Percentiles rank a stretch among this genome's conserved stretches.
These are phyloP conservation scores for Didymodactylos carnosus DNA, from an alignment of 2,888 invertebrate species.

Conservation along the genomic window DNA sequence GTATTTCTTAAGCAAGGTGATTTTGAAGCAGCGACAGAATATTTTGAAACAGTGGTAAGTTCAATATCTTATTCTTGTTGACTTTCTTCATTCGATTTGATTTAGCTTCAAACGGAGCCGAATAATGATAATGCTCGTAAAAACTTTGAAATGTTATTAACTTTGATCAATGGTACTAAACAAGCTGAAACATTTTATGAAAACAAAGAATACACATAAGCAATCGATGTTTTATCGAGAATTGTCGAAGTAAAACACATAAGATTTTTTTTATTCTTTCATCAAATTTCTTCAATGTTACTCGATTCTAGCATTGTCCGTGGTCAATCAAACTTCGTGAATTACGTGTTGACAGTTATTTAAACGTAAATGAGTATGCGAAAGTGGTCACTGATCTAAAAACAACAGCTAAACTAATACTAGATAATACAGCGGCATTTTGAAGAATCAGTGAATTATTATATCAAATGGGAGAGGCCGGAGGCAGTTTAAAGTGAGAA, in stretches of 20 bases:
- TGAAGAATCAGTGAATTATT: constrained; percentile 60
- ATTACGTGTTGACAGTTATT: constrained; percentile 63
- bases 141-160: constrained; percentile 47
- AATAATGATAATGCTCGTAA: constrained; percentile 52
- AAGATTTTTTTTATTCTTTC: not conserved
- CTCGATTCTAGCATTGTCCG: constrained; percentile 46
- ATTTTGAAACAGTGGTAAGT: constrained; percentile 67
- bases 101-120: not conserved
- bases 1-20: constrained; percentile 71
- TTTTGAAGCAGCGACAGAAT: constrained; percentile 56
- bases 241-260: constrained; percentile 44
- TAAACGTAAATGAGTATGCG: constrained; percentile 33
- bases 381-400: constrained; percentile 74
- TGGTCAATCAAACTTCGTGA: constrained; percentile 68
- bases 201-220: constrained; percentile 42
- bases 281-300: too few species aligned
- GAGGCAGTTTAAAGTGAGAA: constrained; percentile 64
- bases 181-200: constrained; percentile 46
- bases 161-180: constrained; percentile 43
- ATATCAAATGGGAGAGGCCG: constrained; percentile 73
- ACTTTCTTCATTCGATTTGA: too few species aligned
- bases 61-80: not conserved
- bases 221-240: constrained; percentile 47
- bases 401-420: constrained; percentile 65
- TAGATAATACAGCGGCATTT: constrained; percentile 73